phyloP scores from a whole-genome alignment of 2,797 vertebrate species.

The Halcyon badia region DNA sequence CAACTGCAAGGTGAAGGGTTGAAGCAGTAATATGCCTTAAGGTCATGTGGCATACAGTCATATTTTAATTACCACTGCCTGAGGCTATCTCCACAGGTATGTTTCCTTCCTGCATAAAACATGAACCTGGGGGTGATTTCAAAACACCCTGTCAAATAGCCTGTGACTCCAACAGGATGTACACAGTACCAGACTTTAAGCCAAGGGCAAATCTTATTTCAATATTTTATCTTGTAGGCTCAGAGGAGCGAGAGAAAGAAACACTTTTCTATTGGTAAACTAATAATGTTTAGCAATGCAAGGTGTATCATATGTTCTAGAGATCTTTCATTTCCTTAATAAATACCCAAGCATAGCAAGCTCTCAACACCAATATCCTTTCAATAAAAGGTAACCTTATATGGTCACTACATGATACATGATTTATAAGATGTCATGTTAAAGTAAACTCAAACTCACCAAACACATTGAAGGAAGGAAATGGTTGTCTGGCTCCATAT shows the following conservation, averaged over 20 bases:
- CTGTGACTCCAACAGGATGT: constrained; percentile 59
- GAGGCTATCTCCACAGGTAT: constrained; percentile 78
- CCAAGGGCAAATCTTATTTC: constrained; percentile 64
- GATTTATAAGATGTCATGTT: constrained; percentile 76
- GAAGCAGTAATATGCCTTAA: constrained; percentile 71
- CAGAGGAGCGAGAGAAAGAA: neutral
- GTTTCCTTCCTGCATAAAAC: constrained; percentile 80
- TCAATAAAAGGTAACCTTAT: constrained; percentile 73
- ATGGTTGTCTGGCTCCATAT: constrained; percentile 68
- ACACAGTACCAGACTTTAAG: constrained; percentile 56
- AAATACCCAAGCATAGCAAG: constrained; percentile 49
- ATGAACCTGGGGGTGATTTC: constrained; percentile 72
- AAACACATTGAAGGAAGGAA: constrained; percentile 54
- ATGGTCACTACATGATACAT: constrained; percentile 70
- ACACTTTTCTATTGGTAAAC: constrained; percentile 55
- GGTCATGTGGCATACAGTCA: constrained; percentile 67
- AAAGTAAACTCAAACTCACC: constrained; percentile 62
- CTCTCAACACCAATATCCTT: constrained; percentile 70
- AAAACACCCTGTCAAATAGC: constrained; percentile 54
- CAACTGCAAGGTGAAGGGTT: constrained; percentile 62
- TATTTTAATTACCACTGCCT: constrained; percentile 79
- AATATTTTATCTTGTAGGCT: constrained; percentile 50
- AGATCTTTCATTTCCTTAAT: constrained; percentile 74
- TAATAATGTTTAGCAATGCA: constrained; percentile 42
- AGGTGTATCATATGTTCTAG: neutral